These are phyloP conservation scores for Dufourea novaeangliae DNA, from an alignment of 1,140 invertebrate species.

Conservation along the genomic window DNA sequence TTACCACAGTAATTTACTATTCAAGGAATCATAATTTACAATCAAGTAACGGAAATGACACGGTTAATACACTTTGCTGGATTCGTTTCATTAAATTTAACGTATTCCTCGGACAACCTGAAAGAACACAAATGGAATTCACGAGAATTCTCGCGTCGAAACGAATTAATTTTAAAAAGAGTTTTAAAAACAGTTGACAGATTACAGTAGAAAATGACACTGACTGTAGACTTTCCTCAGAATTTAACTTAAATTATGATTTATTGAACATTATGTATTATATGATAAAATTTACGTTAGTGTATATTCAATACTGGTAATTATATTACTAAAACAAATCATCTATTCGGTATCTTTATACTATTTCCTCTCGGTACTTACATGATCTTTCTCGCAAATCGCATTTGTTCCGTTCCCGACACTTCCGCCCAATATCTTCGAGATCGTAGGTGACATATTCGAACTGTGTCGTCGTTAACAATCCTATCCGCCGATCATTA, in stretches of 20 bases:
- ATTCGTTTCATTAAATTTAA: slow-evolving; percentile 17
- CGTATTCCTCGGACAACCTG: not conserved
- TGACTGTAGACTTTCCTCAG: too few relatives aligned
- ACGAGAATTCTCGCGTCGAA: not conserved
- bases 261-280: too few relatives aligned
- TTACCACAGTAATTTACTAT: not conserved
- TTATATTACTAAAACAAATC: not conserved
- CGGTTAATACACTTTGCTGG: not conserved
- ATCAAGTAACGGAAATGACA: slow-evolving; percentile 39
- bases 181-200: not conserved
- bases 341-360: not conserved
- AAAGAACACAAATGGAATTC: not conserved
- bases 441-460: slow-evolving; percentile 67
- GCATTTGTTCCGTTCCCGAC: slow-evolving; percentile 57
- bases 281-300: too few relatives aligned
- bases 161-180: not conserved
- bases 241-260: too few relatives aligned
- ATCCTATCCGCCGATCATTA: not conserved
- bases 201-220: not conserved
- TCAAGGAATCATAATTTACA: slow-evolving; percentile 28
- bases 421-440: slow-evolving; percentile 57
- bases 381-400: slow-evolving; percentile 62
- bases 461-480: not conserved
- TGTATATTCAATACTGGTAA: too few relatives aligned
- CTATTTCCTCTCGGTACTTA: slow-evolving; percentile 55